Base-by-base conservation (phyloP, 1,140 invertebrate species). In the Gryon sp. region DNA sequence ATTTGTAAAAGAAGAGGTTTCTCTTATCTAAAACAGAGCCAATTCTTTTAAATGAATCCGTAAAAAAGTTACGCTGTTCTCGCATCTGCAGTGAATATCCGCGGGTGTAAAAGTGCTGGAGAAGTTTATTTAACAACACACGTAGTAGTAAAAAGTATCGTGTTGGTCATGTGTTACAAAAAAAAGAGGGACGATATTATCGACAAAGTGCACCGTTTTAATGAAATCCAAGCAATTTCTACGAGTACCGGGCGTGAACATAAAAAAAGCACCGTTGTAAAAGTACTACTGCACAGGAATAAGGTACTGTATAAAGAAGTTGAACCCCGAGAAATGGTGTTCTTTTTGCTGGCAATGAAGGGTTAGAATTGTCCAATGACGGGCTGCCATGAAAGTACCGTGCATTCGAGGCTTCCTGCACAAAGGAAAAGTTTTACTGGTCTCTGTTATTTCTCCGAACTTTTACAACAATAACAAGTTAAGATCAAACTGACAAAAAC, bases 211-310 rank as follows among this genome's bases (percentile, higher is more conserved):
- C 16, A 26, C 5, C 6, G 32, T 73, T 62, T 73, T 73, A 73
- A 73, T 73, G 59, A 73, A 73, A 73, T 63, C 68, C 57, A 19
- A 63, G 68, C 48, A 60, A 62, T 62, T 45, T n/a, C 30, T 43
- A 11, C 38, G 16, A 59, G 22, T 32, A 19, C 0, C 8, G 45
- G 46, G 55, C 68, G 46, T 16, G 68, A 22, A 55, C 52, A 38
- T 65, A 28, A 28, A 28, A 48, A 65, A 73, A 65, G 40, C 36
- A 14, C 30, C 11, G 43, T 26, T 46, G 57, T 52, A 45, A 53
- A 62, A 72, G 53, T 43, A 70, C 52, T 36, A 36, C 20, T 28
- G 7, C 28, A 19, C 2, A 5, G 62, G 50, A 28, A 55, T 36
- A 55, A 36, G 30, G 20, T 26, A 55, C 48, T 4, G 4, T 16